Base-by-base conservation (phyloP, 2,113 vertebrate species). In the Puntigrus tetrazona region DNA sequence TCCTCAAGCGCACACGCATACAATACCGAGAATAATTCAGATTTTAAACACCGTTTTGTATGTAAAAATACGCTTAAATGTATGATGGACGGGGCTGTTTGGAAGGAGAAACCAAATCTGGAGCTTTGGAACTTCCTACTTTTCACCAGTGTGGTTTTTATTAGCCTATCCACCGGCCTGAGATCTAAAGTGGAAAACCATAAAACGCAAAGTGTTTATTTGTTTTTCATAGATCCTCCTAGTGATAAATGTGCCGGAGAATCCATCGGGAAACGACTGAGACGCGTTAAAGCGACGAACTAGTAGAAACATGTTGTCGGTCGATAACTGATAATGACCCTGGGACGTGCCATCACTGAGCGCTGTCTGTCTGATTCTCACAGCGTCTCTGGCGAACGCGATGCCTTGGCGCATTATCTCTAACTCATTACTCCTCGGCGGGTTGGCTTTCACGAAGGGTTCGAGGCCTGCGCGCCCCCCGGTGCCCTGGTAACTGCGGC, bases 301-400 rank as follows among this genome's bases (percentile, higher is more conserved):
- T 22, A 67, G 50, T 45, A 76, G 73, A 84, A 79, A 82, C 77
- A 79, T 47, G 81, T 82, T 80, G 90, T 87, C 86, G 87, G 86
- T 87, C 73, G 88, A 85, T 70, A 88, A 79, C 86, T 95, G 93
- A 94, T 95, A 95, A 96, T 95, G 95, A 96, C 95, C 95, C 94
- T 95, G 94, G 94, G 94, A 93, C 94, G 92, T 93, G 93, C 93
- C 93, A 94, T 94, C 93, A 91, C 92, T 29, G 93, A 91, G 90
- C 85, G 91, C 92, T 91, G 93, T 92, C 91, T 92, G 93, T 93
- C 93, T 91, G 92, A 94, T 96, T 97, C 96, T 93, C 96, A 96
- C 92, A 95, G 93, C 90, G 90, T 89, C 88, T 89, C 79, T 85
- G 84, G 91, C 90, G 80, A 72, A 88, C 67, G 85, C 78, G 90